phyloP scores from a whole-genome alignment of 1,140 invertebrate genomes.

The Drosophila athabasca region DNA sequence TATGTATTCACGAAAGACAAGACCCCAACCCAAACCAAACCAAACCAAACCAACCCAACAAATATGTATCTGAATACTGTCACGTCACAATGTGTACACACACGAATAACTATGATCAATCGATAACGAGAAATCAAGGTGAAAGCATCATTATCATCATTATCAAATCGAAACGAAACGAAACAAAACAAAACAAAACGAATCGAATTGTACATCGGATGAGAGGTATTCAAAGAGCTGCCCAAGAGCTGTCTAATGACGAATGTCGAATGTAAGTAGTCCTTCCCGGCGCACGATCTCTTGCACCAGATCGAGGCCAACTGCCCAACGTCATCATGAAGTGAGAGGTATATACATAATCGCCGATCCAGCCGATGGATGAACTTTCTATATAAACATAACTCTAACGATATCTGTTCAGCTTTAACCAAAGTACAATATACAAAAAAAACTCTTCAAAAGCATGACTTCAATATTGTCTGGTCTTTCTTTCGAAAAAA shows the following conservation, averaged over 20 bases:
- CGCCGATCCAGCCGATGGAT: slow-evolving; percentile 4
- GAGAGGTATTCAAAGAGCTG: slow-evolving; percentile 28
- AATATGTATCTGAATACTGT: slow-evolving; percentile 5
- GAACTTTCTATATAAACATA: slow-evolving; percentile 13
- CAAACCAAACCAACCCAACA: too few species aligned
- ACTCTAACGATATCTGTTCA: slow-evolving; percentile 31
- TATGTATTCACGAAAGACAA: slow-evolving; percentile 2
- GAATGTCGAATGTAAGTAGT: slow-evolving; percentile 52
- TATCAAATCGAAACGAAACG: slow-evolving; percentile 5
- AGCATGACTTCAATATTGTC: slow-evolving; percentile 44
- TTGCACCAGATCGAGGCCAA: too few species aligned
- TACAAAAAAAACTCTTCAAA: slow-evolving; percentile 32
- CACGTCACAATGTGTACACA: background rate
- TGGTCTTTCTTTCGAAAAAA: slow-evolving; percentile 27
- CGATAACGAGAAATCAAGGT: slow-evolving; percentile 19
- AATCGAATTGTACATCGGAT: slow-evolving; percentile 17
- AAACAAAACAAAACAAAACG: background rate
- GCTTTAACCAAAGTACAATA: slow-evolving; percentile 14
- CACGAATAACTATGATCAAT: slow-evolving; percentile 13
- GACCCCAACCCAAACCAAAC: slow-evolving; percentile 5
- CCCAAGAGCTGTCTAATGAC: slow-evolving; percentile 29
- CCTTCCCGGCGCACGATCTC: slow-evolving; percentile 2
- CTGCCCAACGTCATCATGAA: too few species aligned
- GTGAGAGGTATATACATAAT: slow-evolving; percentile 28
- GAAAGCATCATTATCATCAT: slow-evolving; percentile 36